Evolutionary conservation across 2,888 invertebrate genomes (phyloP).

Genomic region (Isotomurus palustris): DNA sequence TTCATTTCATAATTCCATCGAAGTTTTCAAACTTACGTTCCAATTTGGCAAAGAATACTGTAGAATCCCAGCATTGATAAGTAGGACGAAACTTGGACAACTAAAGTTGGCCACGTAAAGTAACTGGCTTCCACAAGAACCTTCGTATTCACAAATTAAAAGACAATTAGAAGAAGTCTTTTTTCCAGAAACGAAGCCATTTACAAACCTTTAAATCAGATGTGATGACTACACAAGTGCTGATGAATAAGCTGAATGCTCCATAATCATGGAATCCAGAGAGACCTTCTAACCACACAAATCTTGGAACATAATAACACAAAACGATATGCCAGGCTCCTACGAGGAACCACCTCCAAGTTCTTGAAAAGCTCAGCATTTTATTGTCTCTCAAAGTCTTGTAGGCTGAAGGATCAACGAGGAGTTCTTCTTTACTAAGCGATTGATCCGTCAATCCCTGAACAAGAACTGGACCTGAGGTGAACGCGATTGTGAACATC

Average conservation of each 20-base stretch:
- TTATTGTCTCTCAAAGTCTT: conserved; percentile 60
- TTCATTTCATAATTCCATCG: neutral
- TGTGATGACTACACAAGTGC: conserved; percentile 9
- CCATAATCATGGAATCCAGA: conserved; percentile 11
- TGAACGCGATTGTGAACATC: conserved; percentile 69
- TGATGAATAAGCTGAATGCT: conserved; percentile 13
- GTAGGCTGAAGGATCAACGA: conserved; percentile 64
- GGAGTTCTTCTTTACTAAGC: conserved; percentile 55
- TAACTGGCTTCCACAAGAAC: conserved; percentile 14
- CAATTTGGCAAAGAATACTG: conserved; percentile 8
- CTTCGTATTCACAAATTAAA: conserved; percentile 16
- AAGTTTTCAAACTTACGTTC: conserved; percentile 4
- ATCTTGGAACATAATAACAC: conserved; percentile 19
- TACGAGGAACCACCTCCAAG: conserved; percentile 56
- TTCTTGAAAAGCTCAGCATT: conserved; percentile 59
- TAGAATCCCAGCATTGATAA: conserved; percentile 11
- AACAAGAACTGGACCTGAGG: conserved; percentile 66
- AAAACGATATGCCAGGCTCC: conserved; percentile 12
- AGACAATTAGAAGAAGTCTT: neutral
- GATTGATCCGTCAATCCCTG: conserved; percentile 72
- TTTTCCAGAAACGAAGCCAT: neutral
- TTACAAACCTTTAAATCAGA: conserved; percentile 15
- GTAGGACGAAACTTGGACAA: conserved; percentile 15
- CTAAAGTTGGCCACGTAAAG: conserved; percentile 13
- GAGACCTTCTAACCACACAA: conserved; percentile 5